These are phyloP conservation scores for Tridacna gigas DNA, from an alignment of 2,888 invertebrate genomes.

Conservation along the genomic window DNA sequence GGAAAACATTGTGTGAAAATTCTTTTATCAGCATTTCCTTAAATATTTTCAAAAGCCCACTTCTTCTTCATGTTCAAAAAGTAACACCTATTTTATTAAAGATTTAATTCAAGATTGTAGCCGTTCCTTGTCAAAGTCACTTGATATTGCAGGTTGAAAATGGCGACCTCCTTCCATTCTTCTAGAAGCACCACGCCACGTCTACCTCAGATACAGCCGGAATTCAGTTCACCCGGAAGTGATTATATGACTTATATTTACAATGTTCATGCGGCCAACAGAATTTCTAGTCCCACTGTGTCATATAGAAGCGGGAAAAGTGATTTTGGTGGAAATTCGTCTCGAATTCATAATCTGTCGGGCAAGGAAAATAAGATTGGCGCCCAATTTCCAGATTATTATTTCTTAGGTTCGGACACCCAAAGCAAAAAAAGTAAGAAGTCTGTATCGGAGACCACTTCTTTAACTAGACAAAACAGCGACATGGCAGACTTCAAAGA, in stretches of 20 bases:
- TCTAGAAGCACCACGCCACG: constrained; percentile 30
- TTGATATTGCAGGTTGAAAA: not conserved
- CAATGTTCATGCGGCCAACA: constrained; percentile 12
- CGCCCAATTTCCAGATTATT: constrained; percentile 18
- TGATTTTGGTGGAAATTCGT: not conserved
- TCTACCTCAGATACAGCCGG: constrained; percentile 41
- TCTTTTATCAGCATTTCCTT: too few species aligned
- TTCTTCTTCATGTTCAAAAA: too few species aligned
- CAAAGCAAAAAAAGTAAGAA: constrained; percentile 12
- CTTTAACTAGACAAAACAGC: constrained; percentile 4
- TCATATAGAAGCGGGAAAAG: constrained; percentile 10
- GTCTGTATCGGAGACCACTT: not conserved
- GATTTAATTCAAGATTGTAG: not conserved
- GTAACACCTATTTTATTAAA: too few species aligned
- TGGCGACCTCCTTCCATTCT: constrained; percentile 5
- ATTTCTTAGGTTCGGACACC: not conserved
- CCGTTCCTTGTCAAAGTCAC: not conserved
- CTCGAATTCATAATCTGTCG: not conserved
- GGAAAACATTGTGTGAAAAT: not conserved
- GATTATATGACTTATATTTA: constrained; percentile 50
- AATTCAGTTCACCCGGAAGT: constrained; percentile 57
- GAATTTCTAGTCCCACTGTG: constrained; percentile 3
- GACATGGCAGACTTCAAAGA: constrained; percentile 6
- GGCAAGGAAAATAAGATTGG: not conserved
- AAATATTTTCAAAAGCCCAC: too few species aligned